Evolutionary conservation across 1,140 invertebrate species (phyloP).

Genomic region (Tetramorium simillimum): DNA sequence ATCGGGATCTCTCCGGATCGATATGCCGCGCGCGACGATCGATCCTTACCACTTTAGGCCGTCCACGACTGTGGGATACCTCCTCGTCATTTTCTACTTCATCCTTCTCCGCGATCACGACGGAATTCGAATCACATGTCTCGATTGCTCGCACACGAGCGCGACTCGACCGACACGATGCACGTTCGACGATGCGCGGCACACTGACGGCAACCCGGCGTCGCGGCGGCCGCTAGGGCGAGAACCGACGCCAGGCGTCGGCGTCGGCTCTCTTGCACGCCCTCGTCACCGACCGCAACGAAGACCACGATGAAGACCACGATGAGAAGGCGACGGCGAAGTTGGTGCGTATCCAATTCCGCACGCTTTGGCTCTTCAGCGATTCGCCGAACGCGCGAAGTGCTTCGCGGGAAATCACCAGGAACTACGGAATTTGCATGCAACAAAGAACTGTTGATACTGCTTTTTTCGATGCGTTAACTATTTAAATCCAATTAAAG

Average conservation of each 20-base stretch:
- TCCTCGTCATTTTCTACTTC: slow-evolving; percentile 48
- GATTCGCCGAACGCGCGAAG: slow-evolving; percentile 1
- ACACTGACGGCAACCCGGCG: slow-evolving; percentile 63
- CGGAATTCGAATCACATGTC: slow-evolving; percentile 32
- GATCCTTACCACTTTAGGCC: slow-evolving; percentile 61
- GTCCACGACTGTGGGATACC: slow-evolving; percentile 8
- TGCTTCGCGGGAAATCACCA: slow-evolving; percentile 5
- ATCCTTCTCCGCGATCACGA: not conserved
- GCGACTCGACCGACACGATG: slow-evolving; percentile 27
- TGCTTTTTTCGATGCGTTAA: not conserved
- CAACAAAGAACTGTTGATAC: not conserved
- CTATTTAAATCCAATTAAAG: not conserved
- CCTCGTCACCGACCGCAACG: slow-evolving; percentile 38
- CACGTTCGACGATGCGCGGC: slow-evolving; percentile 69
- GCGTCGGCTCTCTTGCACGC: slow-evolving; percentile 57
- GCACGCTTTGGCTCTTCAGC: not conserved
- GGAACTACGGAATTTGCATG: not conserved
- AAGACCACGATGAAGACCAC: slow-evolving; percentile 47
- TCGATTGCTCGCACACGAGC: not conserved
- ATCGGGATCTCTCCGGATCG: not conserved
- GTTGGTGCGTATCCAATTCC: slow-evolving; percentile 63
- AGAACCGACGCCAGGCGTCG: slow-evolving; percentile 68
- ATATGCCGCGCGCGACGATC: slow-evolving; percentile 15
- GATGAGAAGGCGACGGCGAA: slow-evolving; percentile 35
- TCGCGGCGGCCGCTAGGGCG: slow-evolving; percentile 32